Evolutionary conservation across 2,113 vertebrate genomes (phyloP), one percentile per base, ranked within the genome.

Genomic region (Xerus inauris): DNA sequence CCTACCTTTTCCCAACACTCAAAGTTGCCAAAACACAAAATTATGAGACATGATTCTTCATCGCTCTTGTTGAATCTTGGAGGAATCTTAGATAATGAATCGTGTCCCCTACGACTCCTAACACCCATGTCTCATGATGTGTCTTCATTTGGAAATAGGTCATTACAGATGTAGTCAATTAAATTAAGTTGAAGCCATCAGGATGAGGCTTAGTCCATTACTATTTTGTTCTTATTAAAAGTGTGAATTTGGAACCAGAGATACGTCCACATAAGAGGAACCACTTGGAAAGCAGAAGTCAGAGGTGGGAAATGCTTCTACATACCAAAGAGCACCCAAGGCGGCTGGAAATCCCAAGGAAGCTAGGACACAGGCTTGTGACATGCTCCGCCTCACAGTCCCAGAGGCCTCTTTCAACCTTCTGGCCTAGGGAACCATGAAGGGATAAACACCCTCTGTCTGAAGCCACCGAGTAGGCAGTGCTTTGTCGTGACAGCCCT

Each of bases 241-340:
- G 5, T 28, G 3, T 30, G 6, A 69, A 14, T 76, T 26, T 76
- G 40, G 51, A 69, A 13, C 26, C 49, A 59, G 32, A 84, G 40
- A 38, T 0, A 20, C 38, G 19, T 2, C 38, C 9, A 3, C 49
- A 64, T 8, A n/a, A 42, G 6, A 0, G 19, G n/a, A n/a, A 49
- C 1, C 14, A 16, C 13, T 17, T 12, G 4, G 30, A 10, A 22
- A 35, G 7, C 6, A 32, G 40, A 76, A 62, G 40, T 11, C 7
- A 69, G 35, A 54, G 32, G 35, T 13, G 10, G 11, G 35, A 14
- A 45, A 72, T 45, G 42, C 13, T n/a, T 91, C 62, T 24, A 28
- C n/a, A 91, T 24, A 26, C 16, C 35, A 35, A 42, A 42, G 67
- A 64, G 8, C 32, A 47, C 8, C 3, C 38, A 64, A 24, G 38